These are phyloP conservation scores for Apogon hyalosoma DNA, from an alignment of 2,797 vertebrate genomes.

Conservation along the genomic window DNA sequence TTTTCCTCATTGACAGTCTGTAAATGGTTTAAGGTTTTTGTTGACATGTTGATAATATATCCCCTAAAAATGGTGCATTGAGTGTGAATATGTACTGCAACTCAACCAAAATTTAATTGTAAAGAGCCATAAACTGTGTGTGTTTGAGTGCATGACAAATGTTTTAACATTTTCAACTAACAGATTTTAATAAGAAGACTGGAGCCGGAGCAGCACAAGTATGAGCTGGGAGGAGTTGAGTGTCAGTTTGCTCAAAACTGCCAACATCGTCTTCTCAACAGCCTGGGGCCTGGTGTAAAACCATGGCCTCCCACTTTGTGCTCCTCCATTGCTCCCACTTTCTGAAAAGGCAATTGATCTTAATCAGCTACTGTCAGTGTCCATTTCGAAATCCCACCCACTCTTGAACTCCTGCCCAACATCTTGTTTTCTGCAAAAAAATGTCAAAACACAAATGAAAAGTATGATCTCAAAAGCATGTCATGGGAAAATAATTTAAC, in stretches of 20 bases:
- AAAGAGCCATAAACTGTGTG: not conserved
- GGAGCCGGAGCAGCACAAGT: not conserved
- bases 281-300: slow-evolving; percentile 31
- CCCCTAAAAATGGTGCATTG: not conserved
- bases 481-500: slow-evolving; percentile 51
- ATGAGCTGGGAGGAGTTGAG: not conserved
- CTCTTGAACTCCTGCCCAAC: slow-evolving; percentile 57
- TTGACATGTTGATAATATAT: slow-evolving; percentile 33
- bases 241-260: slow-evolving; percentile 4
- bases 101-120: not conserved
- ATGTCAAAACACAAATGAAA: slow-evolving; percentile 66
- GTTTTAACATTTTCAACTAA: not conserved
- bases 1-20: slow-evolving; percentile 11
- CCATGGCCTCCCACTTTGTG: slow-evolving; percentile 30
- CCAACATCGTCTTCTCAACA: slow-evolving; percentile 4
- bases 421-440: slow-evolving; percentile 62
- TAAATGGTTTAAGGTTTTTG: slow-evolving; percentile 23
- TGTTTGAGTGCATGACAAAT: not conserved
- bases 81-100: slow-evolving; percentile 9
- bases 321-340: slow-evolving; percentile 40
- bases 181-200: not conserved
- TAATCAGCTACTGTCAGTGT: slow-evolving; percentile 65
- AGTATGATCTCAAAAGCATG: slow-evolving; percentile 57
- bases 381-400: slow-evolving; percentile 48
- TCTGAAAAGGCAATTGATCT: slow-evolving; percentile 52